Percentiles rank a stretch among this genome's conserved stretches.
Conservation (phyloP, 2,113 vertebrate genomes). For the Mus spicilegus region DNA sequence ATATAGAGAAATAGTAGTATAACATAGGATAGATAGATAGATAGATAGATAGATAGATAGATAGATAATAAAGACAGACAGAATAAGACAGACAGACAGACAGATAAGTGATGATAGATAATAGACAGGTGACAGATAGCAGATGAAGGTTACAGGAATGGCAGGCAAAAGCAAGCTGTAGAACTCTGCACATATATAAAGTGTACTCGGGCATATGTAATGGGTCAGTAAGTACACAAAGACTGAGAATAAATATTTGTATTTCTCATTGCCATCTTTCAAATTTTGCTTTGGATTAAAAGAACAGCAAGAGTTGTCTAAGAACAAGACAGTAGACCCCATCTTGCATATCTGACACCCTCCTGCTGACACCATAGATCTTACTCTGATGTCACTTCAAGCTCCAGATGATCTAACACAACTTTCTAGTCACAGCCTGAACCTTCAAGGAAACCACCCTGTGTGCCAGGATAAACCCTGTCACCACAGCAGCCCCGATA, state of each 20-base stretch:
- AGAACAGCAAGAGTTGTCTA: background rate
- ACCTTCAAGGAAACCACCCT: background rate
- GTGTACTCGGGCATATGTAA: accelerated
- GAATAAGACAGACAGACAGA: background rate
- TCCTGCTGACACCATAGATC: too few relatives aligned
- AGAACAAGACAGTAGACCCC: accelerated
- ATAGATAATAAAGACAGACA: background rate
- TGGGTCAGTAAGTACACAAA: background rate
- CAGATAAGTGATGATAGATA: too few relatives aligned
- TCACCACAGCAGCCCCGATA: background rate
- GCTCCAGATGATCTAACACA: accelerated
- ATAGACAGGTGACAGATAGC: background rate
- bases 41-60: background rate
- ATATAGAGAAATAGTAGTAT: background rate
- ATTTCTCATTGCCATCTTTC: background rate
- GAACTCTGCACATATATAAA: background rate
- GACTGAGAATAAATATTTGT: background rate
- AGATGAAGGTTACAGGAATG: background rate
- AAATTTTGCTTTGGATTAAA: background rate
- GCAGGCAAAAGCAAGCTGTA: background rate
- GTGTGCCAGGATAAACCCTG: accelerated
- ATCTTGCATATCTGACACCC: background rate
- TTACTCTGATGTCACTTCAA: accelerated
- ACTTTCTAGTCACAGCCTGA: background rate
- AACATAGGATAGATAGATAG: background rate